These are phyloP conservation scores for Megalops cyprinoides DNA, from an alignment of 2,797 vertebrate species.

Conservation along the genomic window DNA sequence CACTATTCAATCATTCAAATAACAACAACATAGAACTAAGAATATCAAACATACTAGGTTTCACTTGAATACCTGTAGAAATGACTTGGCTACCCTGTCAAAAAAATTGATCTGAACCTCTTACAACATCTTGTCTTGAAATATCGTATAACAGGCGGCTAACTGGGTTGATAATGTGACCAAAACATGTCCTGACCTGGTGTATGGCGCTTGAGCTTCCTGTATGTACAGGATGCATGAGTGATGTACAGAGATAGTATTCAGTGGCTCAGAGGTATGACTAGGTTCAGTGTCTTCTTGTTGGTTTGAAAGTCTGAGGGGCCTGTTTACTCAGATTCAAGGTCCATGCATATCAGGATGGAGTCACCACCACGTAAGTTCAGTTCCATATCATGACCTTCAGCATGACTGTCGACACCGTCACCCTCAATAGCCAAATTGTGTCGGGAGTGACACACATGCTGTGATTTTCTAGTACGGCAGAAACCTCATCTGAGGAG, in stretches of 20 bases:
- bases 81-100: constrained; percentile 10
- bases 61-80: constrained; percentile 19
- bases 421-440: not conserved
- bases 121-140: constrained; percentile 14
- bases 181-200: constrained; percentile 2
- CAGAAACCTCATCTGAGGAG: too few species aligned
- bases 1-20: too few species aligned
- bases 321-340: not conserved
- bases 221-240: too few species aligned
- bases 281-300: not conserved
- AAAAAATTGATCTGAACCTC: not conserved
- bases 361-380: not conserved
- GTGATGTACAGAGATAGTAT: too few species aligned
- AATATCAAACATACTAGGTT: too few species aligned
- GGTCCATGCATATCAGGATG: not conserved
- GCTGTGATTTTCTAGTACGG: too few species aligned
- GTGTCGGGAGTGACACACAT: too few species aligned
- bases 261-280: too few species aligned
- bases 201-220: not conserved
- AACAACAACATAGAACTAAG: too few species aligned
- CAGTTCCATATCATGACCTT: not conserved
- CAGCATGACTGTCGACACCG: not conserved
- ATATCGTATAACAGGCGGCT: constrained; percentile 17
- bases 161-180: constrained; percentile 13
- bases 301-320: not conserved